These are phyloP conservation scores for Drosophila meridiana DNA, from an alignment of 2,888 invertebrate species.

Conservation along the genomic window DNA sequence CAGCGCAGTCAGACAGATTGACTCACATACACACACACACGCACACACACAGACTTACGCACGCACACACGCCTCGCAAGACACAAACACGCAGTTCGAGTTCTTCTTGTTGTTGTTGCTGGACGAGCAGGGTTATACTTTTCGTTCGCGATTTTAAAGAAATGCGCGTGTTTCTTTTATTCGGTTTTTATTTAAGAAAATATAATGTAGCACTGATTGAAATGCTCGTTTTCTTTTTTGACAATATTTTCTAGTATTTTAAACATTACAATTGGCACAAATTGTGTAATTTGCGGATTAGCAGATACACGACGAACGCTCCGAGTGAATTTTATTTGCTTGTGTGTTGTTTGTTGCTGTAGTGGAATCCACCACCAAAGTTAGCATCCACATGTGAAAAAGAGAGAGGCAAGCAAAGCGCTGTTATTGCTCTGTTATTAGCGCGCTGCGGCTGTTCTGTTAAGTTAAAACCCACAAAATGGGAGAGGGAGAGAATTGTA, in stretches of 20 bases:
- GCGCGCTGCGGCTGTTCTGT: conserved; percentile 11
- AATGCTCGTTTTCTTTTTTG: conserved; percentile 53
- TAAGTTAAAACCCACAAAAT: conserved; percentile 9
- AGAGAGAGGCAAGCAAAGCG: conserved; percentile 37
- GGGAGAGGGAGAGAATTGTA: conserved; percentile 6
- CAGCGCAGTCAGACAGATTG: conserved; percentile 37
- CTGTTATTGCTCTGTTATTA: conserved; percentile 46
- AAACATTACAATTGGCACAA: conserved; percentile 61
- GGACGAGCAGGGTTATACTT: conserved; percentile 28
- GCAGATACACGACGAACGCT: conserved; percentile 64
- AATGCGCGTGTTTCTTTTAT: conserved; percentile 16
- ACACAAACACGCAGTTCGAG: conserved; percentile 40
- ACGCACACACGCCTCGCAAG: conserved; percentile 17
- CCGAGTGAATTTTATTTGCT: conserved; percentile 54
- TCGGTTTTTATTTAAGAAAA: conserved; percentile 33
- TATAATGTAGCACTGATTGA: conserved; percentile 20
- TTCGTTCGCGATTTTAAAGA: conserved; percentile 23
- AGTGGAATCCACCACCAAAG: conserved; percentile 67
- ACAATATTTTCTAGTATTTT: conserved; percentile 45
- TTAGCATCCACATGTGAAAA: conserved; percentile 41
- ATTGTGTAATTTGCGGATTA: conserved; percentile 76
- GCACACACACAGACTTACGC: conserved; percentile 13
- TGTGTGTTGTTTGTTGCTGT: conserved; percentile 57
- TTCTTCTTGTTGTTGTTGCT: conserved; percentile 7
- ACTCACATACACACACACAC: conserved; percentile 27